A percentile compares a stretch with the other conserved stretches of the same genome.
Conservation (phyloP, 2,888 invertebrate genomes). For the Mesorhabditis spiculigera region DNA sequence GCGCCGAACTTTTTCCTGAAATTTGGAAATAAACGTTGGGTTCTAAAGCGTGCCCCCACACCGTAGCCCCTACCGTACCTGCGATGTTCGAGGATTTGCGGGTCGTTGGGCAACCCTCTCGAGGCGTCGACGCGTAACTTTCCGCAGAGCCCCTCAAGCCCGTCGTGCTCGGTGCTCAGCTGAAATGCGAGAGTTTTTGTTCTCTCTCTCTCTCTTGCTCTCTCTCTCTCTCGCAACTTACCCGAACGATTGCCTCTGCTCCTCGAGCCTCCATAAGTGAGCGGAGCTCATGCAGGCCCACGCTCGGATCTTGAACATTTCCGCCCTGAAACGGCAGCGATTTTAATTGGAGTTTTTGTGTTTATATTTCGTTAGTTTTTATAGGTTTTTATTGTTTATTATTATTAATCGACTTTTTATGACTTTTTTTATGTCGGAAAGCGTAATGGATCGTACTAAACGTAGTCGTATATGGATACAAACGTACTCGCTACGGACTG, state of each 20-base stretch:
- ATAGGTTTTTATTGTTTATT: too few relatives aligned
- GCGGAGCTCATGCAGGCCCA: conserved; percentile 86
- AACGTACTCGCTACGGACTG: too few relatives aligned
- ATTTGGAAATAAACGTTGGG: not conserved
- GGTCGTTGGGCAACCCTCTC: conserved; percentile 41
- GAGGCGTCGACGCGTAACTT: conserved; percentile 46
- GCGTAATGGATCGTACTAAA: not conserved
- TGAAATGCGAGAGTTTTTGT: conserved; percentile 22
- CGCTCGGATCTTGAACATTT: conserved; percentile 22
- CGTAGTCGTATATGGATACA: not conserved
- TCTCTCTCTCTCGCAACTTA: conserved; percentile 60
- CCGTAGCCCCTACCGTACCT: not conserved
- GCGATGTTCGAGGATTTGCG: conserved; percentile 30
- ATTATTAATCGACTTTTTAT: too few relatives aligned
- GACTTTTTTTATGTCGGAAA: too few relatives aligned
- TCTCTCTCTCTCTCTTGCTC: conserved; percentile 14
- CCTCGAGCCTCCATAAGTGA: conserved; percentile 98
- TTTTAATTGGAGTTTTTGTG: not conserved
- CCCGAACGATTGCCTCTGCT: conserved; percentile 83
- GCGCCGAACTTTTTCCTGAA: conserved; percentile 45
- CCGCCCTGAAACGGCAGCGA: conserved; percentile 23
- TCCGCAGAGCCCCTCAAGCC: conserved; percentile 49
- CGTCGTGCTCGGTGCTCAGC: conserved; percentile 48
- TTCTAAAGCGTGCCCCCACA: not conserved
- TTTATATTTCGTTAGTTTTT: too few relatives aligned